phyloP scores from a whole-genome alignment of 2,113 vertebrate species.

The Acrocephalus arundinaceus region DNA sequence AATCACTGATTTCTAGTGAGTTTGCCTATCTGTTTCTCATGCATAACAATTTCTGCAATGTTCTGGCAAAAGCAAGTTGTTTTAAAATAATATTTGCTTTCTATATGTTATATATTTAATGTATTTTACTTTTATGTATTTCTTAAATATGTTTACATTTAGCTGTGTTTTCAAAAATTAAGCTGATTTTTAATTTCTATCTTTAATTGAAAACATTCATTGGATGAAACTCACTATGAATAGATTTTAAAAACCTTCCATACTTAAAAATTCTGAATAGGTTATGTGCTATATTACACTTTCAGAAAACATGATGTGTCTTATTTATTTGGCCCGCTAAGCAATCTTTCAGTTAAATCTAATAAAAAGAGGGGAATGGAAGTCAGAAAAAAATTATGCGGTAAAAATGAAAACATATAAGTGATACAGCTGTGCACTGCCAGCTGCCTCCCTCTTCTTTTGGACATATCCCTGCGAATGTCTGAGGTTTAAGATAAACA shows the following conservation, averaged over 20 bases:
- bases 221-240: neutral
- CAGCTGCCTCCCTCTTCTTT: neutral
- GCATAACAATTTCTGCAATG: neutral
- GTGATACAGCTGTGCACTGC: neutral
- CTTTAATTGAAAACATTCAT: neutral
- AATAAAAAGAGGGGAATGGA: neutral
- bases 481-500: neutral
- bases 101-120: neutral
- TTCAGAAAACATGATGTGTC: neutral
- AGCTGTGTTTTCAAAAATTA: neutral
- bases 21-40: neutral
- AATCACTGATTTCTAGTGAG: neutral
- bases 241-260: neutral
- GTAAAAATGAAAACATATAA: neutral
- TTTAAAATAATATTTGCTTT: neutral
- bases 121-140: neutral
- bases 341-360: neutral
- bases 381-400: neutral
- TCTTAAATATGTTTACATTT: neutral
- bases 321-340: neutral
- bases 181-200: neutral
- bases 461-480: neutral
- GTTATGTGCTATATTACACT: neutral
- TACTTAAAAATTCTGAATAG: neutral
- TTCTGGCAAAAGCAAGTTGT: neutral